phyloP scores from a whole-genome alignment of 2,888 invertebrate genomes.

The Antheraea yamamai region DNA sequence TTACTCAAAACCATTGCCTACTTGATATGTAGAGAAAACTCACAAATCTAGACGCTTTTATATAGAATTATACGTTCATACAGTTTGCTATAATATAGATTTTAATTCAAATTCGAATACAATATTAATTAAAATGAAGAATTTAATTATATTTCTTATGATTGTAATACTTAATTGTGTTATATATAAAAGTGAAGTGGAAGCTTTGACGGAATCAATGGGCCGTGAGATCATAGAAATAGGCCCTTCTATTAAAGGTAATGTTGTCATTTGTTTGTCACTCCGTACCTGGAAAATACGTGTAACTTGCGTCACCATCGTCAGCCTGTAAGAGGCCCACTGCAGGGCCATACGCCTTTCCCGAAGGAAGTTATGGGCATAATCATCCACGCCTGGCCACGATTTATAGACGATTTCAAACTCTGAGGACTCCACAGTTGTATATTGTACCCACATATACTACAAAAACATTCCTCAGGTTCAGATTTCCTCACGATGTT shows the following conservation, averaged over 20 bases:
- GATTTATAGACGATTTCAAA: too few species aligned
- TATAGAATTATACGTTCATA: neutral
- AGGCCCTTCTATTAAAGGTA: constrained; percentile 61
- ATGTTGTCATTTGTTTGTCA: neutral
- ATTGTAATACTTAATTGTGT: constrained; percentile 34
- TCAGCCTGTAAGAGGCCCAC: too few species aligned
- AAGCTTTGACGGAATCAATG: constrained; percentile 54
- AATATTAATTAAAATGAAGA: neutral
- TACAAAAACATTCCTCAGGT: too few species aligned
- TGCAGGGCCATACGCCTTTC: too few species aligned
- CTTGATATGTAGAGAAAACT: neutral
- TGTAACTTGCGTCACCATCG: too few species aligned
- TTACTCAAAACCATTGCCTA: constrained; percentile 4
- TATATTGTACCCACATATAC: too few species aligned
- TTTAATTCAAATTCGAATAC: neutral
- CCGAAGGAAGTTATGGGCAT: too few species aligned
- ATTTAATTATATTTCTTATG: constrained; percentile 26
- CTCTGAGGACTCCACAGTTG: too few species aligned
- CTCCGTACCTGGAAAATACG: neutral
- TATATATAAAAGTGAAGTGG: constrained; percentile 43
- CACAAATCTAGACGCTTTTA: neutral
- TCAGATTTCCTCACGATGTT: too few species aligned
- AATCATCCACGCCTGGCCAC: too few species aligned
- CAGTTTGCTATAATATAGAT: neutral
- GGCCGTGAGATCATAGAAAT: constrained; percentile 72